Evolutionary conservation across 2,797 vertebrate species (phyloP), one percentile per base, ranked within the genome.

Genomic region (Salmo trutta): DNA sequence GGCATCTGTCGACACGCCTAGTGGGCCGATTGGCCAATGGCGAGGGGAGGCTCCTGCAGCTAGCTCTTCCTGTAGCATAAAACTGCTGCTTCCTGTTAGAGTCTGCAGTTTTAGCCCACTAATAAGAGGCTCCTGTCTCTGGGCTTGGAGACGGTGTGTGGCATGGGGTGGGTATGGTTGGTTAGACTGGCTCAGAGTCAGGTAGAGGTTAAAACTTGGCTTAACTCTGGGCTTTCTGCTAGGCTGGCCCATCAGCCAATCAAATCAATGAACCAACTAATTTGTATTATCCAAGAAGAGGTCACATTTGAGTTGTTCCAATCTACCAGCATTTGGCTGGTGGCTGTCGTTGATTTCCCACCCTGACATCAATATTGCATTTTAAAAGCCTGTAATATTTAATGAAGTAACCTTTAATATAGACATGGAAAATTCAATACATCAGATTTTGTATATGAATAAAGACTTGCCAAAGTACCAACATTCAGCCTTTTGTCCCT

Each of bases 41-140:
- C 67, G 77, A 79, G 72, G 76, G 52, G 83, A 84, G 88, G 82
- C 80, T 80, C 71, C 86, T 77, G 81, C 83, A 0, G 81, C 78
- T 89, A 92, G 80, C 78, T 82, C 91, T 93, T 95, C 93, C 92
- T 67, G 83, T 87, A 89, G 85, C 65, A 88, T 91, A 87, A 82
- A 84, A 78, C 68, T 73, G 67, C 47, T 5, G 52, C 88, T 93
- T 93, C 92, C 91, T 91, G 91, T 90, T 88, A 86, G 79, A 83
- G 84, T 82, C 87, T 90, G 82, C 65, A 84, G 87, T 65, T 27
- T 12, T 24, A 65, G 8, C 7, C 3, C 6, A 59, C 88, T 81
- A 85, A 88, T 83, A 90, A 86, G 86, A 90, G 88, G 90, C 93
- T 93, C 91, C 91, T 84, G 89, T 91, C 89, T 92, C 71, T 71